These are phyloP conservation scores for Colinus virginianus DNA, from an alignment of 2,113 vertebrate species.

Conservation along the genomic window DNA sequence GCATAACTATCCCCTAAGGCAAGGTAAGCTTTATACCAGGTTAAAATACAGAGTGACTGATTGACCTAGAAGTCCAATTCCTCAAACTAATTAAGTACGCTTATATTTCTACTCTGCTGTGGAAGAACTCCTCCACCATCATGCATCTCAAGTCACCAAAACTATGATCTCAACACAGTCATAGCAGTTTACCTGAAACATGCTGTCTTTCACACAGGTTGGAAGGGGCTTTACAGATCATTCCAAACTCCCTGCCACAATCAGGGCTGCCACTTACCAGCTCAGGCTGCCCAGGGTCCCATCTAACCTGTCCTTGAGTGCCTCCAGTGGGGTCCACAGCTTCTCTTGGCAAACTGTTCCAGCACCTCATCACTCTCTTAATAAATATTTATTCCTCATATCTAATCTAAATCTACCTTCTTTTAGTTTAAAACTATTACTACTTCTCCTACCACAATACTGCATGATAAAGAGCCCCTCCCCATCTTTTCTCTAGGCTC, in stretches of 20 bases:
- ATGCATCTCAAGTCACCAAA: neutral
- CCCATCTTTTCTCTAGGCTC: too few relatives aligned
- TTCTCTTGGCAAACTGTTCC: neutral
- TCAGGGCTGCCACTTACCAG: too few relatives aligned
- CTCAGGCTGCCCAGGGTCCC: neutral
- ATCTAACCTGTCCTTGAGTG: neutral
- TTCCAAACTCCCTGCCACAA: too few relatives aligned
- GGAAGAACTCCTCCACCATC: neutral
- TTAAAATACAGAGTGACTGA: rapidly evolving
- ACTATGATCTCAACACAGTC: neutral
- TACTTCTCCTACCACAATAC: neutral
- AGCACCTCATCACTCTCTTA: neutral
- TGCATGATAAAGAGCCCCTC: too few relatives aligned
- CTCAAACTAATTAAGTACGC: neutral
- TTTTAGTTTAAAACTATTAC: neutral
- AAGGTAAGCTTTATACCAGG: neutral
- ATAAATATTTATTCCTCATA: neutral
- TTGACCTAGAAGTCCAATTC: neutral
- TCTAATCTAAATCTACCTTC: neutral
- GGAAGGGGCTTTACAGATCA: too few relatives aligned
- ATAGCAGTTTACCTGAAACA: neutral
- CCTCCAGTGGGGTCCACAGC: neutral
- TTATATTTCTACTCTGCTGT: neutral
- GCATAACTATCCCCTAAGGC: neutral
- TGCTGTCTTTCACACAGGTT: neutral